phyloP scores from a whole-genome alignment of 2,113 vertebrate species.

The Garra rufa region DNA sequence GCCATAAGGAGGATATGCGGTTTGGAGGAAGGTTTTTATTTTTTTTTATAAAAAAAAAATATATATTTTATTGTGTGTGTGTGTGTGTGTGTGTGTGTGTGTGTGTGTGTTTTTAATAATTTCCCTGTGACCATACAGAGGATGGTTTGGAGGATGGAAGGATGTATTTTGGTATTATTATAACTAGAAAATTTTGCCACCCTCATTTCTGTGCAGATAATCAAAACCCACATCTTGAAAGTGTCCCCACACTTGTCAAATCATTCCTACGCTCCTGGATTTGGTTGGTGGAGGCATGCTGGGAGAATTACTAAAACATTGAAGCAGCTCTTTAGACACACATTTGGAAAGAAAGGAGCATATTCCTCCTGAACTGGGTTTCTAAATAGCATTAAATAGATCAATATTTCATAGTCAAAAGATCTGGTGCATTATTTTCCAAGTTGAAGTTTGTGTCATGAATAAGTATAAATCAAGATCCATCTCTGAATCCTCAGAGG shows the following conservation, averaged over 20 bases:
- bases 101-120: too few relatives aligned
- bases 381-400: neutral
- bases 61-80: too few relatives aligned
- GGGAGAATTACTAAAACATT: neutral
- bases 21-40: too few relatives aligned
- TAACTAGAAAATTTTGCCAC: neutral
- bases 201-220: neutral
- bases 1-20: too few relatives aligned
- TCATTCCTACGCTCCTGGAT: neutral
- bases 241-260: conserved; percentile 10
- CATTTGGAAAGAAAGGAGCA: neutral
- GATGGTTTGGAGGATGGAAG: too few relatives aligned
- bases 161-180: too few relatives aligned
- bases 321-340: neutral
- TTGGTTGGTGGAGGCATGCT: neutral
- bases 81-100: too few relatives aligned
- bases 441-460: neutral
- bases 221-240: conserved; percentile 4
- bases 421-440: neutral
- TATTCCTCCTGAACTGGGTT: neutral
- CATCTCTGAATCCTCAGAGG: neutral
- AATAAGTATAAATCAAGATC: neutral
- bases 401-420: neutral
- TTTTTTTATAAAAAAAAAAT: too few relatives aligned
- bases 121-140: too few relatives aligned